Evolutionary conservation across 2,797 vertebrate species (phyloP).

Genomic region (Lacerta viridis): DNA sequence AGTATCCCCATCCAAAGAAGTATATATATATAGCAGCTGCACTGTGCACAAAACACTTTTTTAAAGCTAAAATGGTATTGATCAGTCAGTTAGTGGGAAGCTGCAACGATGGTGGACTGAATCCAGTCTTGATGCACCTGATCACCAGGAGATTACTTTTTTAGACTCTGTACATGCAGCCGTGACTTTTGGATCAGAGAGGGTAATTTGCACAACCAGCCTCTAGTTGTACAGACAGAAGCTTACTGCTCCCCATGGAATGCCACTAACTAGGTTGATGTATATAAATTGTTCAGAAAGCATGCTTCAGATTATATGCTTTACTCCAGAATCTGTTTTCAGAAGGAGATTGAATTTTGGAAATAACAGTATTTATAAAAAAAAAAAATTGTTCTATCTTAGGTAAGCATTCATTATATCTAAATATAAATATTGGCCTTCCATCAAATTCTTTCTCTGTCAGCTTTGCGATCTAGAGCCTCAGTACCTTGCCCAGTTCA

Average conservation of each 20-base stretch:
- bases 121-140: background rate
- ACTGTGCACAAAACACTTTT: background rate
- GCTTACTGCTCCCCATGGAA: background rate
- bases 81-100: background rate
- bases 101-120: background rate
- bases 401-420: background rate
- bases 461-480: background rate
- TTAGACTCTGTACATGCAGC: background rate
- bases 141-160: background rate
- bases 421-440: background rate
- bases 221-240: background rate
- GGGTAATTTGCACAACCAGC: background rate
- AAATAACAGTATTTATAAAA: background rate
- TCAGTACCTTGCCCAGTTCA: background rate
- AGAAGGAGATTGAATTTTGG: constrained; percentile 1
- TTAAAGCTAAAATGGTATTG: background rate
- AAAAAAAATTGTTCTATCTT: background rate
- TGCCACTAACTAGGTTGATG: background rate
- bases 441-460: background rate
- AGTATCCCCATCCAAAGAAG: background rate
- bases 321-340: background rate
- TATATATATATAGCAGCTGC: background rate
- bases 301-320: background rate
- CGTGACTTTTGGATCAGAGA: background rate
- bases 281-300: background rate